phyloP scores from a whole-genome alignment of 2,113 vertebrate species.

The Takifugu flavidus region DNA sequence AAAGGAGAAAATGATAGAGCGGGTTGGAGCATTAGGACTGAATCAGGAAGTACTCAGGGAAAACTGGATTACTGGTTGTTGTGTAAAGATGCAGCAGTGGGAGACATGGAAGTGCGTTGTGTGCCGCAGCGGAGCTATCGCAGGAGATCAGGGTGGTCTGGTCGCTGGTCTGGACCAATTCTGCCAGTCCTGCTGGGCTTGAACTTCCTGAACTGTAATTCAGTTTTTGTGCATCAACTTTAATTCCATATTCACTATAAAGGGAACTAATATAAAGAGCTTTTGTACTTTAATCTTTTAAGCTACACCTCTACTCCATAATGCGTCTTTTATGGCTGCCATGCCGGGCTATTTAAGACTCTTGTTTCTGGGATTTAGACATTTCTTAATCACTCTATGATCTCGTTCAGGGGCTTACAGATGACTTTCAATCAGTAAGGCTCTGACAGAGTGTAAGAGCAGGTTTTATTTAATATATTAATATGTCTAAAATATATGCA shows the following conservation, averaged over 20 bases:
- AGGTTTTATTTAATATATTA: slow-evolving; percentile 25
- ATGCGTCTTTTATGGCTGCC: slow-evolving; percentile 55
- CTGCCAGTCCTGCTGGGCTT: slow-evolving; percentile 7
- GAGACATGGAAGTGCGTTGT: background rate
- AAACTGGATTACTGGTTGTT: slow-evolving; percentile 25
- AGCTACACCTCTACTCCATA: slow-evolving; percentile 60
- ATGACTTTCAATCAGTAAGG: slow-evolving; percentile 18
- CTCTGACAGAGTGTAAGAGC: slow-evolving; percentile 7
- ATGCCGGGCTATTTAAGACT: slow-evolving; percentile 41
- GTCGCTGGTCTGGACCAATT: slow-evolving; percentile 3
- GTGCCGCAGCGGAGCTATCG: background rate
- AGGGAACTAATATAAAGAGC: slow-evolving; percentile 51
- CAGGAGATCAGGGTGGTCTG: no score
- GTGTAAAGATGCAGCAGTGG: slow-evolving; percentile 16
- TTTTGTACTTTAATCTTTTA: slow-evolving; percentile 58
- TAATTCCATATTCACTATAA: slow-evolving; percentile 45
- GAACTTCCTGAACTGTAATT: slow-evolving; percentile 25
- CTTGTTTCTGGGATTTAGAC: slow-evolving; percentile 50
- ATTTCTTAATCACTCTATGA: slow-evolving; percentile 57
- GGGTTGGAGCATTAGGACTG: slow-evolving; percentile 15
- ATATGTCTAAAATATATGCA: background rate
- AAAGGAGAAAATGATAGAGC: slow-evolving; percentile 28
- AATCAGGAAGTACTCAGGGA: slow-evolving; percentile 16
- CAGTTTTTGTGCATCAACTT: slow-evolving; percentile 41
- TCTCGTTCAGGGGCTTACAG: slow-evolving; percentile 31